Evolutionary conservation across 1,140 invertebrate species (phyloP).

Genomic region (Lysiphlebus fabarum): DNA sequence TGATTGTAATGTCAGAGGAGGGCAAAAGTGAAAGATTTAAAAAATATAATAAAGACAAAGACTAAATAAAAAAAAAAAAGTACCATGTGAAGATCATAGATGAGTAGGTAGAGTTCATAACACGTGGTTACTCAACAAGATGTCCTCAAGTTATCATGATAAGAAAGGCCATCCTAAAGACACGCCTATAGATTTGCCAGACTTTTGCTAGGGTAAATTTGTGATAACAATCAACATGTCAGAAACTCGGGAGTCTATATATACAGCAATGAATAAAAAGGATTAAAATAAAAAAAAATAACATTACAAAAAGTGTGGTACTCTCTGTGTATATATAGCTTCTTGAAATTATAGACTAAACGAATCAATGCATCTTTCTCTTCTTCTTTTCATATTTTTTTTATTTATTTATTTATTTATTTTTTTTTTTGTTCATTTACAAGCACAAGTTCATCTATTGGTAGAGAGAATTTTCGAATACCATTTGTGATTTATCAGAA

Average conservation of each 20-base stretch:
- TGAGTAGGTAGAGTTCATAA: slow-evolving; percentile 37
- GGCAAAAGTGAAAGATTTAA: too few species aligned
- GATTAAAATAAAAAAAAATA: background rate
- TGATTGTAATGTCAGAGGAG: too few species aligned
- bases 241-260: background rate
- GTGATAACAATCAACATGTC: slow-evolving; percentile 28
- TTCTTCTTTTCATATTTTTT: too few species aligned
- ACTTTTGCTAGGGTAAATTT: slow-evolving; percentile 2
- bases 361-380: too few species aligned
- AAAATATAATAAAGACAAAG: too few species aligned
- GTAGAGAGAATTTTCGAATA: background rate
- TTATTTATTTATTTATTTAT: too few species aligned
- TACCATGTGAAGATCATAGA: slow-evolving; percentile 32
- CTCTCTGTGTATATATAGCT: too few species aligned
- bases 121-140: slow-evolving; percentile 39
- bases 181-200: slow-evolving; percentile 39
- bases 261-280: background rate
- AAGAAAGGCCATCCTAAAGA: slow-evolving; percentile 53
- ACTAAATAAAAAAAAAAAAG: background rate
- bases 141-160: slow-evolving; percentile 45
- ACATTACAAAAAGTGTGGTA: too few species aligned
- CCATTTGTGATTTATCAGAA: slow-evolving; percentile 12
- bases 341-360: too few species aligned
- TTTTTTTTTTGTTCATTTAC: too few species aligned
- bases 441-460: too few species aligned